Conservation (phyloP, 2,113 vertebrate species). For the Brachypteracias leptosomus region DNA sequence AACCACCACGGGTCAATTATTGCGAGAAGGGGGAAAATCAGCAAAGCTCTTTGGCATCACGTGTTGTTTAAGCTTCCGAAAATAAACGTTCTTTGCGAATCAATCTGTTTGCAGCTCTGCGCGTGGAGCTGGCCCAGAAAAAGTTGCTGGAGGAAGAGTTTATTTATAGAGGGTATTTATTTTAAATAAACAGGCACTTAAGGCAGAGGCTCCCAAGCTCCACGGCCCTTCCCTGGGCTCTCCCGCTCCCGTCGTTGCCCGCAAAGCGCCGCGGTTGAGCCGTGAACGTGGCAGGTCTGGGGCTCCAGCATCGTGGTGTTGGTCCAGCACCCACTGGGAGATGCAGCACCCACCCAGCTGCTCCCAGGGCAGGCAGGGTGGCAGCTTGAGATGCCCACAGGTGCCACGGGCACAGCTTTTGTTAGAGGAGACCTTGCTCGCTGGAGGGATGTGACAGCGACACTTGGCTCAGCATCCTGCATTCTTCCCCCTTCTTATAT, state of each 20-base stretch:
- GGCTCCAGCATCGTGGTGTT: neutral
- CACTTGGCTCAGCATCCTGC: neutral
- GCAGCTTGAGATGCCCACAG: neutral
- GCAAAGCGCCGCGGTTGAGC: neutral
- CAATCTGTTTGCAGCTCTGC: neutral
- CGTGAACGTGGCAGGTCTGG: rapidly evolving
- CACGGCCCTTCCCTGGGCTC: neutral
- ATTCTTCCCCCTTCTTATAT: rapidly evolving
- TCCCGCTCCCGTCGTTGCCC: neutral
- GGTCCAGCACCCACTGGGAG: neutral
- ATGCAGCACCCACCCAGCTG: neutral
- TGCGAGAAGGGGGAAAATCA: neutral
- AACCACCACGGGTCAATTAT: conserved; percentile 19
- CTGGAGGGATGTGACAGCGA: neutral
- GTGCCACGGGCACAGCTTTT: neutral
- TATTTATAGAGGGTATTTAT: conserved; percentile 28
- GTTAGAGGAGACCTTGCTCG: neutral
- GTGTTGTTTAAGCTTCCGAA: conserved; percentile 18
- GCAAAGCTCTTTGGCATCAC: neutral
- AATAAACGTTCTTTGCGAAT: conserved; percentile 9
- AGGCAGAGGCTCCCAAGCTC: neutral
- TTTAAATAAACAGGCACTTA: conserved; percentile 39
- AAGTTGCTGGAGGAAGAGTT: neutral
- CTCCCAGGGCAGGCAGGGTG: neutral
- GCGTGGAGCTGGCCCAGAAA: neutral